Evolutionary conservation across 2,888 invertebrate species (phyloP).

Genomic region (Eudasyphora cyanicolor): DNA sequence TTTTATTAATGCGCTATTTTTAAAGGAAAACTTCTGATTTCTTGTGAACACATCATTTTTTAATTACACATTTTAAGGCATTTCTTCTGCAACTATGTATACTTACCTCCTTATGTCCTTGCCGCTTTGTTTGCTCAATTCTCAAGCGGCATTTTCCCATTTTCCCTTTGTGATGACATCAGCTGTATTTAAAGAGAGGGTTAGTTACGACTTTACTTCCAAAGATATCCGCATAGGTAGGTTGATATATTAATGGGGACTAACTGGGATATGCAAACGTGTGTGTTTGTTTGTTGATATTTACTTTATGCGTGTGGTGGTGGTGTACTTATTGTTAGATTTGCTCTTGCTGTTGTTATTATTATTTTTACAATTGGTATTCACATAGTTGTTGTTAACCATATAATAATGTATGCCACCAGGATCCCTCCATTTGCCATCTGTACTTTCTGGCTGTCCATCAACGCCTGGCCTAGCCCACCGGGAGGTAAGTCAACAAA

Average conservation of each 20-base stretch:
- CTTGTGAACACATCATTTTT: too few species aligned
- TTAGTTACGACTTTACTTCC: slow-evolving; percentile 2
- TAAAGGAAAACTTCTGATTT: too few species aligned
- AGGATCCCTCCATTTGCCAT: not conserved
- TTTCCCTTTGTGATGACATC: slow-evolving; percentile 47
- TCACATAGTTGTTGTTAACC: slow-evolving; percentile 45
- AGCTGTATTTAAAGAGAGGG: slow-evolving; percentile 59
- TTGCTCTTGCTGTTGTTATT: slow-evolving; percentile 33
- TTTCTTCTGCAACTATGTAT: too few species aligned
- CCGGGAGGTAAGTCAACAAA: slow-evolving; percentile 14
- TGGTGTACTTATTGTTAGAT: slow-evolving; percentile 24
- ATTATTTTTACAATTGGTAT: slow-evolving; percentile 20
- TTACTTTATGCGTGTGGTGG: slow-evolving; percentile 13
- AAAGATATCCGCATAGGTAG: slow-evolving; percentile 8
- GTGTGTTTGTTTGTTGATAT: slow-evolving; percentile 3
- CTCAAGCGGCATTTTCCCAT: slow-evolving; percentile 43
- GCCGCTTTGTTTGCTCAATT: slow-evolving; percentile 46
- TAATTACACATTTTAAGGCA: too few species aligned
- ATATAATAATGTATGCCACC: slow-evolving; percentile 47
- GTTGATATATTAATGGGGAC: not conserved
- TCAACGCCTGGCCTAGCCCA: not conserved
- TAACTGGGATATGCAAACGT: not conserved
- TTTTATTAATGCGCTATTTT: too few species aligned
- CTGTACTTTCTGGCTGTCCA: not conserved
- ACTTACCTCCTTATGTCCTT: slow-evolving; percentile 8